A percentile compares a stretch with the other conserved stretches of the same genome.
Evolutionary conservation across 2,888 invertebrate species (phyloP).

Genomic region (Zelleria hepariella): DNA sequence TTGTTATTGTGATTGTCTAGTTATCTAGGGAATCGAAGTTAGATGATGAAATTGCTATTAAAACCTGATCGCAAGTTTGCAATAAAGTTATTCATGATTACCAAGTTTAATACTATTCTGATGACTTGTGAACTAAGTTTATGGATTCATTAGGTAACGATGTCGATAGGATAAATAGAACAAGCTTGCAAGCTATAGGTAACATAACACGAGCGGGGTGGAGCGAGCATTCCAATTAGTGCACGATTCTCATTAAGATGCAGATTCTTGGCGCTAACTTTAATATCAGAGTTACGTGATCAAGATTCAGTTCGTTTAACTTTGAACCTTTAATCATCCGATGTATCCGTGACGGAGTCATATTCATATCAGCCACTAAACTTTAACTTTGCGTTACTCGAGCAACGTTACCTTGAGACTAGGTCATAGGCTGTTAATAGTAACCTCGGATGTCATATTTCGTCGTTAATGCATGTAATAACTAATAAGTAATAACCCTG

Average conservation of each 20-base stretch:
- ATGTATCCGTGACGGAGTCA: not conserved
- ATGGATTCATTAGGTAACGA: not conserved
- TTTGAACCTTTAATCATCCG: conserved; percentile 20
- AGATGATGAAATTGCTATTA: not conserved
- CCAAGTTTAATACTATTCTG: not conserved
- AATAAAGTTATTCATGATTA: conserved; percentile 2
- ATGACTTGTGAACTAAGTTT: not conserved
- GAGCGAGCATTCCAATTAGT: conserved; percentile 65
- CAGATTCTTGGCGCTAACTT: conserved; percentile 54
- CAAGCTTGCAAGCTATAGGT: not conserved
- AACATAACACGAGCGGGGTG: conserved; percentile 19
- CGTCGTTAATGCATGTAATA: too few relatives aligned
- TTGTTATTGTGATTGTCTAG: too few relatives aligned
- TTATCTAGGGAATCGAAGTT: too few relatives aligned
- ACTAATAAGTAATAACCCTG: too few relatives aligned
- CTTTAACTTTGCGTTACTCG: too few relatives aligned
- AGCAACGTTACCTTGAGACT: too few relatives aligned
- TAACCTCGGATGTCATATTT: too few relatives aligned
- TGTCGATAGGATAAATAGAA: not conserved
- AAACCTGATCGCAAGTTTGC: not conserved
- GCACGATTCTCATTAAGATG: conserved; percentile 59
- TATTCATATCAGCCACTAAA: too few relatives aligned
- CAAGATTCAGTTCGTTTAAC: conserved; percentile 48
- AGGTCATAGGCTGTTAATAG: too few relatives aligned
- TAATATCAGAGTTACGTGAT: conserved; percentile 60